Base-by-base conservation (phyloP, 2,888 invertebrate genomes). In the Octodonta nipae region DNA sequence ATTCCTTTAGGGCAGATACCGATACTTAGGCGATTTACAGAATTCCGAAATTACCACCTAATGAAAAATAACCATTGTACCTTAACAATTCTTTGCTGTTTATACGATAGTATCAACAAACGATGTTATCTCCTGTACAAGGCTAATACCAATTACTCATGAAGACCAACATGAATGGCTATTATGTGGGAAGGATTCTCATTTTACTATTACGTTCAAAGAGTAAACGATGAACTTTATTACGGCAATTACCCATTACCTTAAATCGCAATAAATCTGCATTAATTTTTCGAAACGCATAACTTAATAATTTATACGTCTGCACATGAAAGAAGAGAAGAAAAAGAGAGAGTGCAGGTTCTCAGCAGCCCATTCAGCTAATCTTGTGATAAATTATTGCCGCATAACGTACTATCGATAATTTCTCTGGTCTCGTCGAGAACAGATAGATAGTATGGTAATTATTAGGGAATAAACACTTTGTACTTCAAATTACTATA, bases 181-280 rank as follows among this genome's bases (percentile, higher is more conserved):
- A 38, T 38, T 33, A 38, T 36, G 39, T 36, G 39, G 36, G 39
- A 36, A 32, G 39, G 36, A 36, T 32, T 36, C 38, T 31, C 38
- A 31, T 33, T 38, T 35, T 33, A 34, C 37, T 34, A 34, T 34
- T 33, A 37, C 27, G 28, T 22, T 31, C 28, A 39, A 44, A 40
- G n/a, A n/a, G 42, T 41, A 45, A 44, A 45, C 40, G 41, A 38
- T 42, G 42, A 43, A 38, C 36, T 39, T 34, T 37, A 41, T 43
- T 41, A 37, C 43, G 27, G 43, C 43, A 43, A 45, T 44, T 45
- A 45, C 37, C 35, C 42, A 44, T 45, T 45, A 44, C 42, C 35
- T 35, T 32, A 37, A 39, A 38, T 36, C 28, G 40, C 36, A 36
- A 45, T 45, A 42, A 44, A 45, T 45, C 42, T 40, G 37, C 35